These are phyloP conservation scores for Phymanthus crucifer DNA, from an alignment of 92 coral and sea anemone species.

Conservation along the genomic window DNA sequence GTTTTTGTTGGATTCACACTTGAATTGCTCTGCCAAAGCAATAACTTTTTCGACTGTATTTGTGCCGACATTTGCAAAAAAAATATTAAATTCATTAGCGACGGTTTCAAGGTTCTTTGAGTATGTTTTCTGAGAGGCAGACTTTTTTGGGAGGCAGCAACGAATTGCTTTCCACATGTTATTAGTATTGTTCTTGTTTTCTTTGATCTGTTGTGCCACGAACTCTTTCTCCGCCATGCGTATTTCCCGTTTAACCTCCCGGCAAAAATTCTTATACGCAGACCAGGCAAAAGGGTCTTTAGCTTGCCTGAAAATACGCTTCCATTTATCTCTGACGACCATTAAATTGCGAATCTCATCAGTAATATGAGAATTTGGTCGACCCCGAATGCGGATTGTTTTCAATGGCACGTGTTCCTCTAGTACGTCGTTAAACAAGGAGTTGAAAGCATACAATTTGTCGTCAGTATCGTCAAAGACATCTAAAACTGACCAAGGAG, in stretches of 20 bases:
- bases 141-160: too few species aligned
- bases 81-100: too few species aligned
- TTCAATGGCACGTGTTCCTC: neutral
- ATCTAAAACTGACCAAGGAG: neutral
- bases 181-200: too few species aligned
- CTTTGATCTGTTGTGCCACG: neutral
- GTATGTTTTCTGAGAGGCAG: too few species aligned
- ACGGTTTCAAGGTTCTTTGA: too few species aligned
- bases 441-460: neutral
- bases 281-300: neutral
- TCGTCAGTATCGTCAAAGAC: neutral
- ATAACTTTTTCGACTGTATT: too few species aligned
- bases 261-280: neutral
- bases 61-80: too few species aligned
- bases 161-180: too few species aligned
- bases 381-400: neutral
- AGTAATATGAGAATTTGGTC: neutral
- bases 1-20: conserved; percentile 11
- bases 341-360: neutral
- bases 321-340: neutral
- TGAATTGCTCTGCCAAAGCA: conserved; percentile 40
- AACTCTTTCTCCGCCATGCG: neutral
- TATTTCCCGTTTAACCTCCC: neutral
- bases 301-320: neutral
- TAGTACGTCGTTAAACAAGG: neutral